These are phyloP conservation scores for Hydrolagus colliei DNA, from an alignment of 2,797 vertebrate species.

Conservation along the genomic window DNA sequence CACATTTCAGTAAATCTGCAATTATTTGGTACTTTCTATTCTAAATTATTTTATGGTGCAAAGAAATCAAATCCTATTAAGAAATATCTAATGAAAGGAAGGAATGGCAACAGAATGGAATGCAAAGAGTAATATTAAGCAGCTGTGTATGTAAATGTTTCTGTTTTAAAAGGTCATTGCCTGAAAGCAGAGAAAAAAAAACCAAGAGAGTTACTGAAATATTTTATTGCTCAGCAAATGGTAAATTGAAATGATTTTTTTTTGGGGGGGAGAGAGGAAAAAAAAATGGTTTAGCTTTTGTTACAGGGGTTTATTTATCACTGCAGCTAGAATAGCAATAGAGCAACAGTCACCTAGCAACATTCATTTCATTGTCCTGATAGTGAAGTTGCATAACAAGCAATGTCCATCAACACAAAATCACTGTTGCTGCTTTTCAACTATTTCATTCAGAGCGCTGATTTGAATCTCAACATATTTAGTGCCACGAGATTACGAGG, in stretches of 20 bases:
- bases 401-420: constrained; percentile 31
- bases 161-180: background rate
- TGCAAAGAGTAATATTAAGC: background rate
- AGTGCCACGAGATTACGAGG: background rate
- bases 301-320: constrained; percentile 44
- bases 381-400: constrained; percentile 39
- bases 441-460: constrained; percentile 32
- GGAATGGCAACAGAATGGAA: background rate
- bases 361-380: constrained; percentile 51
- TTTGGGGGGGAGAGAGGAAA: background rate
- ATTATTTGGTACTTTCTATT: background rate
- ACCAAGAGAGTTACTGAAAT: background rate
- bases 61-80: no score
- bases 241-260: background rate
- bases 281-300: constrained; percentile 34
- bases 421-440: constrained; percentile 35
- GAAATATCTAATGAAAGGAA: background rate
- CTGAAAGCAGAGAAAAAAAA: background rate
- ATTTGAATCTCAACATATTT: constrained; percentile 25
- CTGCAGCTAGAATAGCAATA: constrained; percentile 55
- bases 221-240: background rate
- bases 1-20: background rate
- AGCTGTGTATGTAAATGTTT: background rate
- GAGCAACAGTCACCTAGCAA: constrained; percentile 76
- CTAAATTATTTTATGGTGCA: background rate